Conservation (phyloP, 2,113 vertebrate species). For the Symphodus melops region DNA sequence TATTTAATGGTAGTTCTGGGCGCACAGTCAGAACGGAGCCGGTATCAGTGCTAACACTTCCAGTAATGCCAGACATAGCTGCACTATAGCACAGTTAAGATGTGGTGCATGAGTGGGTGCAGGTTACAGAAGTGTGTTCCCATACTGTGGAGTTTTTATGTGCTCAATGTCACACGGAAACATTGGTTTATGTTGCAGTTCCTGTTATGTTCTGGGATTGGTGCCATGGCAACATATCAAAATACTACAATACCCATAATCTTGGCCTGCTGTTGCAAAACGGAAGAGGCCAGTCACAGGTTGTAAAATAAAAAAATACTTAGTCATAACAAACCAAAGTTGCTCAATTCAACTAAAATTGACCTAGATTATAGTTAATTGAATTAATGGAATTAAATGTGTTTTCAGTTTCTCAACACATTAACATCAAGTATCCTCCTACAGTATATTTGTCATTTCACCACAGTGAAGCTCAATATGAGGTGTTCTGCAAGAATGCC, state of each 20-base stretch:
- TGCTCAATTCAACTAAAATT: neutral
- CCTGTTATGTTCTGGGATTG: neutral
- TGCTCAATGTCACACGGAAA: neutral
- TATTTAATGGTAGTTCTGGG: conserved; percentile 48
- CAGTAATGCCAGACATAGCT: conserved; percentile 8
- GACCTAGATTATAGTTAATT: neutral
- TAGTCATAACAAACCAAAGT: neutral
- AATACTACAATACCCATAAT: neutral
- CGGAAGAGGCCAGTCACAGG: conserved; percentile 1
- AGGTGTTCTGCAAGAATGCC: no score
- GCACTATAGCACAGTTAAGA: neutral
- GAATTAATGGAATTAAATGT: neutral
- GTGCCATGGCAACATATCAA: neutral
- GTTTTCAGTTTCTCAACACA: neutral
- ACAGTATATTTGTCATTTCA: no score
- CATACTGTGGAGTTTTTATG: neutral
- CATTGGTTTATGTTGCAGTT: neutral
- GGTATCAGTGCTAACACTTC: conserved; percentile 4
- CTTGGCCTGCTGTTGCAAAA: neutral
- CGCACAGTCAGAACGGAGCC: conserved; percentile 24
- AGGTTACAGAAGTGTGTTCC: neutral
- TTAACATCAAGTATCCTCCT: no score
- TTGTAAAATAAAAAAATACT: neutral
- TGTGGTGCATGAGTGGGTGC: neutral
- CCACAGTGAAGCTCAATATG: no score